Evolutionary conservation across 2,113 vertebrate genomes (phyloP).

Genomic region (Agapornis roseicollis): DNA sequence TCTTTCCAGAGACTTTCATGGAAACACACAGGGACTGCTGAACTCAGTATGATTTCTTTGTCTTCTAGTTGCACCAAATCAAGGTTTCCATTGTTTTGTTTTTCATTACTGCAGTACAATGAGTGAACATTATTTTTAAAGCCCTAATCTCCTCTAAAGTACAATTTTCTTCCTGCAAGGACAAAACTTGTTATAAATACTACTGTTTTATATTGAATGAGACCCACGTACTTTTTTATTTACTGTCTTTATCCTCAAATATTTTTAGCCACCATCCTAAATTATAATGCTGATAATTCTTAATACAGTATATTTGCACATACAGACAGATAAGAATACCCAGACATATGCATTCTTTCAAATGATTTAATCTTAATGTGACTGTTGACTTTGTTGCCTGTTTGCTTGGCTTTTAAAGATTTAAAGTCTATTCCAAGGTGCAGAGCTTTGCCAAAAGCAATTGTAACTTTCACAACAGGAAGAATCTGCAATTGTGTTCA

Average conservation of each 20-base stretch:
- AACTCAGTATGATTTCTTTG: not conserved
- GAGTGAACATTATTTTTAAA: not conserved
- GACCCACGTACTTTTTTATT: not conserved
- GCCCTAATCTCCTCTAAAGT: not conserved
- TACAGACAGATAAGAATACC: not conserved
- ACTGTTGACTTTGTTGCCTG: conserved; percentile 2
- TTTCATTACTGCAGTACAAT: not conserved
- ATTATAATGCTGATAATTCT: conserved; percentile 12
- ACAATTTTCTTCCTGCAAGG: conserved; percentile 2
- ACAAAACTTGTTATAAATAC: not conserved
- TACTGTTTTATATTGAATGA: not conserved
- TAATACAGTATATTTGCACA: not conserved
- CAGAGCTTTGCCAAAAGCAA: not conserved
- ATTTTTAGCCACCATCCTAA: not conserved
- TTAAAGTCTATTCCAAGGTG: not conserved
- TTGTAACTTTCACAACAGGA: not conserved
- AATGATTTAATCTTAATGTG: not conserved
- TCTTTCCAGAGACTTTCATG: not conserved
- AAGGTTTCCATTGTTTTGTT: not conserved
- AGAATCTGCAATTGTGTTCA: not conserved
- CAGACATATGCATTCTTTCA: not conserved
- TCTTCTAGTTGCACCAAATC: not conserved
- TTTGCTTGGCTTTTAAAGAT: conserved; percentile 19
- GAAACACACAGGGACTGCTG: not conserved
- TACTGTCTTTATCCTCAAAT: not conserved